Base-by-base conservation (phyloP, 2,888 invertebrate genomes). In the Diogma glabrata region DNA sequence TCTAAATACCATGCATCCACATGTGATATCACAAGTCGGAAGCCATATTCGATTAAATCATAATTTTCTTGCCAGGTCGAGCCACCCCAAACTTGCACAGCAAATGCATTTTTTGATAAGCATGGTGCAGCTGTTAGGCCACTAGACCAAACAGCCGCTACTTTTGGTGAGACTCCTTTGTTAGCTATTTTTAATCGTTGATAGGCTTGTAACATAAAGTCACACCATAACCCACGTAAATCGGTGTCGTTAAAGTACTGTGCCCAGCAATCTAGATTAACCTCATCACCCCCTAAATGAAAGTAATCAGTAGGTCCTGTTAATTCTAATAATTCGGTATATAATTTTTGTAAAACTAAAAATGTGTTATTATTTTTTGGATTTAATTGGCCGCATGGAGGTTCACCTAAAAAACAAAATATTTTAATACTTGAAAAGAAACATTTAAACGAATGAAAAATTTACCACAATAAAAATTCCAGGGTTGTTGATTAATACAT, bases 1-100 rank as follows among this genome's bases (percentile, higher is more conserved):
- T 90, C 89, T 57, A 90, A 73, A 69, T 89, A 90, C 87, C 87
- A 87, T 4, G 87, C 87, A 65, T 90, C 89, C 51, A 88, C 88
- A 68, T 90, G 89, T 14, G 88, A 88, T 52, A 89, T 69, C 51
- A 91, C 81, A 49, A 87, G 74, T 52, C 82, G 78, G 68, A 81
- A 89, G 3, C 88, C 89, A 51, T 82, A 82, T 57, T 84, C 79
- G 20, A 89, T 69, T 4, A 89, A 74, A 54, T 85, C 85, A 6
- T 80, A 77, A 14, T 88, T 87, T 63, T 87, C 86, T 2, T 82
- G 78, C 85, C 89, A 89, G 43, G 80, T 79, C 58, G 85, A 86
- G 1, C 83, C 81, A 33, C 88, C 87, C 88, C 88, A 88, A 47
- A 83, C 78, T 63, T 88, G 87, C 17, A 87, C 78, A 23, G 83